These are phyloP conservation scores for Cheilosia vulpina DNA, from an alignment of 2,888 invertebrate genomes.

Conservation along the genomic window DNA sequence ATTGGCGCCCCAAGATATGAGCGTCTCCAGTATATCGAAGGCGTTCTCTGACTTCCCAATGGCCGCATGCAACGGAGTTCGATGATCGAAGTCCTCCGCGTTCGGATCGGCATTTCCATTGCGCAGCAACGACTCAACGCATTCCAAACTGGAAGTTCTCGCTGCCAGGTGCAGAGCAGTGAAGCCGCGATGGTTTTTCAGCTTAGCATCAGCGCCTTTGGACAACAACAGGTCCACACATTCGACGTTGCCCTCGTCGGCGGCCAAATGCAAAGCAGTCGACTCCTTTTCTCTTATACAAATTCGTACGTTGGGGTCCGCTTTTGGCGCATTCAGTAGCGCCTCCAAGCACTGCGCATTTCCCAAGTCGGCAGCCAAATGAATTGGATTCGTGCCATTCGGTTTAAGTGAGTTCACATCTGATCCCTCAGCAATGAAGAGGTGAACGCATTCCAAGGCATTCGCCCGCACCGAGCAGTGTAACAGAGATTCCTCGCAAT, in stretches of 20 bases:
- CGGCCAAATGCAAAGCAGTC: slow-evolving; percentile 93
- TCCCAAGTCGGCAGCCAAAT: slow-evolving; percentile 92
- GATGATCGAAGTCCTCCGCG: slow-evolving; percentile 90
- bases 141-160: slow-evolving; percentile 91
- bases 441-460: slow-evolving; percentile 90
- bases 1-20: slow-evolving; percentile 91
- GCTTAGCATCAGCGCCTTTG: slow-evolving; percentile 90
- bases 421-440: slow-evolving; percentile 90
- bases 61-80: slow-evolving; percentile 93
- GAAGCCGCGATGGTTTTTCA: slow-evolving; percentile 91
- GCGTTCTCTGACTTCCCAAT: slow-evolving; percentile 92
- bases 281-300: slow-evolving; percentile 89
- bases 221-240: slow-evolving; percentile 90
- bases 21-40: slow-evolving; percentile 91
- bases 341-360: slow-evolving; percentile 90
- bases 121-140: slow-evolving; percentile 90
- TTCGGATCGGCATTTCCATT: slow-evolving; percentile 92
- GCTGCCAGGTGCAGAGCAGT: slow-evolving; percentile 94
- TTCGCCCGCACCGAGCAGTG: slow-evolving; percentile 95
- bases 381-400: slow-evolving; percentile 91
- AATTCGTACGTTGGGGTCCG: slow-evolving; percentile 89
- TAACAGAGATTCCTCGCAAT: slow-evolving; percentile 90
- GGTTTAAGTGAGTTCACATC: slow-evolving; percentile 90
- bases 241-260: slow-evolving; percentile 93
- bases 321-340: slow-evolving; percentile 89